Base-by-base conservation (phyloP, 2,888 invertebrate species). In the Xylophagus ater region DNA sequence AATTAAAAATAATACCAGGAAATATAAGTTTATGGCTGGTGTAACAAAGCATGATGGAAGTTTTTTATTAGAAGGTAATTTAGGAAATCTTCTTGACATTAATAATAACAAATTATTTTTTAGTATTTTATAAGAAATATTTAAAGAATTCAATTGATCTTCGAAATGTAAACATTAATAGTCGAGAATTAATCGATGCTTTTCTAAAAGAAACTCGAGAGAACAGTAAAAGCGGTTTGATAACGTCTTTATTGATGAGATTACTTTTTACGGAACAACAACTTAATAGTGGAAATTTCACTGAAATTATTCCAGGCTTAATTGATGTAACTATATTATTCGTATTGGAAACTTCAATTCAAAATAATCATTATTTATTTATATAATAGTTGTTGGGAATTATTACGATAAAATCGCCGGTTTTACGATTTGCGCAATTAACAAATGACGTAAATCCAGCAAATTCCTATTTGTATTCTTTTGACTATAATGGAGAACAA, bases 1-100 rank as follows among this genome's bases (percentile, higher is more conserved):
- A 17, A 34, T 41, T 21, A 33, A 33, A 13, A 42, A 26, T n/a
- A 51, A 51, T 13, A 51, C 54, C 4, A 39, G 43, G 35, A 26
- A 51, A 47, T 41, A 52, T 58, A 32, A 60, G 0, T 51, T 68
- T 29, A 56, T 70, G 56, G 60, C 61, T n/a, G 70, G 70, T 3
- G 60, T 66, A 8, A 67, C 68, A 0, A 62, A 65, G 46, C 61
- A 69, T 44, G 70, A 70, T 48, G 70, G 70, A 2, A 55, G 64
- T 10, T 67, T 66, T 48, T 51, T 65, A 13, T 46, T 67, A 34
- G 63, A 64, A 41, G 52, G 70, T 69, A 49, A 52, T n/a, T n/a
- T n/a, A n/a, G 28, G 14, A 8, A 15, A 23, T 21, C 5, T 26
- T 21, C 19, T 8, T 26, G 3, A 24, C 15, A 21, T 9, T 24